A percentile compares a stretch with the other conserved stretches of the same genome.
Conservation (phyloP, 2,797 vertebrate species). For the Falco novaeseelandiae region DNA sequence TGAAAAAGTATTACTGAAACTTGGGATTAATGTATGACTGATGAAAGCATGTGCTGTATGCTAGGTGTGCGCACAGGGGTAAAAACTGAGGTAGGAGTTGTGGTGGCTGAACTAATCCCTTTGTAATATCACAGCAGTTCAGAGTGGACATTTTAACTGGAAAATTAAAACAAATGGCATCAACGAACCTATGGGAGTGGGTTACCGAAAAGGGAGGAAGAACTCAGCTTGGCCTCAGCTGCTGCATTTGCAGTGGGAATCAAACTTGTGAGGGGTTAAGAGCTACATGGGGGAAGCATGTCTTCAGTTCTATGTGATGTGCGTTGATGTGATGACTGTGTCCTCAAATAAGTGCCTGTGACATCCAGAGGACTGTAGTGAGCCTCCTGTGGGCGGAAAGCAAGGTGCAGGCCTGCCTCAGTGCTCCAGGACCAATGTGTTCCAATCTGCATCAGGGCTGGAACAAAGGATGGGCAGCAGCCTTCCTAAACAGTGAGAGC, state of each 20-base stretch:
- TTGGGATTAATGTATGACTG: neutral
- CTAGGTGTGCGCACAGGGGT: neutral
- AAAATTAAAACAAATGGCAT: neutral
- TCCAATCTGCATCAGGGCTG: neutral
- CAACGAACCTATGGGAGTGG: neutral
- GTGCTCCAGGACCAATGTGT: neutral
- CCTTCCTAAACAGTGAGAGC: neutral
- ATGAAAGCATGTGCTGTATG: neutral
- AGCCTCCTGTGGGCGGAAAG: neutral
- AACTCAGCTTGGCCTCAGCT: neutral
- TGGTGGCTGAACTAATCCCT: neutral
- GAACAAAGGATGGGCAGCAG: neutral
- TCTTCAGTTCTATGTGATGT: neutral
- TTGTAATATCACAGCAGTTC: neutral
- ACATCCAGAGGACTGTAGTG: neutral
- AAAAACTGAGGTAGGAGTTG: neutral
- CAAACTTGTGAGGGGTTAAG: neutral
- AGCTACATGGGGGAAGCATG: rapidly evolving
- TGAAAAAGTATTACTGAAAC: neutral
- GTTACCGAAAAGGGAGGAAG: neutral
- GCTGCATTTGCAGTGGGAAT: neutral
- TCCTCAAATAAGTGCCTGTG: neutral
- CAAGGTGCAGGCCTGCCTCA: neutral
- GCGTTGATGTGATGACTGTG: neutral
- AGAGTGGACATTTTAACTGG: neutral